Evolutionary conservation across 35 echinoderm and acorn worm species (phyloP).

Genomic region (Apostichopus californicus): DNA sequence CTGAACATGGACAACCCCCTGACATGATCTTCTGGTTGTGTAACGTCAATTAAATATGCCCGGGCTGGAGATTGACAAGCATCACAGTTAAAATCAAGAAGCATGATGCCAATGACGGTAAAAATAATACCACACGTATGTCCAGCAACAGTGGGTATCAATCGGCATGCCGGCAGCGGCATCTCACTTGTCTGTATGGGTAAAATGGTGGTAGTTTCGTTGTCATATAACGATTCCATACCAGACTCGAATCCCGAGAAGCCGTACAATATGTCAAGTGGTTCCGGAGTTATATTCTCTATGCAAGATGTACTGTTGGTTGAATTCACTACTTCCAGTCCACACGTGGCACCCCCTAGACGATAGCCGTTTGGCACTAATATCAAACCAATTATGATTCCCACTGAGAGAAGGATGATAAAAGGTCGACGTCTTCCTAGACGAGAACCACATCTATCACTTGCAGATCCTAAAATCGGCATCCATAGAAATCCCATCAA

Average conservation of each 20-base stretch:
- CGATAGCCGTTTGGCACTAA: slow-evolving; percentile 87
- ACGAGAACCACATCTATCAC: slow-evolving; percentile 85
- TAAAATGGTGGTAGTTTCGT: background rate
- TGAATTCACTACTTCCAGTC: background rate
- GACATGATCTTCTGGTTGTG: slow-evolving; percentile 82
- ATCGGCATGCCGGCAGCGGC: background rate
- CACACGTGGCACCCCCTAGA: slow-evolving; percentile 59
- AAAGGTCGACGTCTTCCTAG: slow-evolving; percentile 93
- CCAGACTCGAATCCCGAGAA: background rate
- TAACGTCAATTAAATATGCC: slow-evolving; percentile 94
- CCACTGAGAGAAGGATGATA: slow-evolving; percentile 81
- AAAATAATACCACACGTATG: slow-evolving; percentile 75
- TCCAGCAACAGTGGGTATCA: slow-evolving; percentile 24
- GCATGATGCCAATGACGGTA: slow-evolving; percentile 84
- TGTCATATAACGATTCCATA: background rate
- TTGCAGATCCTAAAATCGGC: slow-evolving; percentile 90
- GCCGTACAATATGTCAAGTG: background rate
- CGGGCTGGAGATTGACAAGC: slow-evolving; percentile 89
- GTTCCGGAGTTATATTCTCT: background rate
- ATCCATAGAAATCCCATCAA: slow-evolving; percentile 86
- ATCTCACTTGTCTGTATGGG: background rate
- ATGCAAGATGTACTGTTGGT: slow-evolving; percentile 10
- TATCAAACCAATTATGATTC: slow-evolving; percentile 83
- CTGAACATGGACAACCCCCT: slow-evolving; percentile 89
- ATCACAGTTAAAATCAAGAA: slow-evolving; percentile 94